Evolutionary conservation across 2,888 invertebrate genomes (phyloP).

Genomic region (Mythimna lalbum): DNA sequence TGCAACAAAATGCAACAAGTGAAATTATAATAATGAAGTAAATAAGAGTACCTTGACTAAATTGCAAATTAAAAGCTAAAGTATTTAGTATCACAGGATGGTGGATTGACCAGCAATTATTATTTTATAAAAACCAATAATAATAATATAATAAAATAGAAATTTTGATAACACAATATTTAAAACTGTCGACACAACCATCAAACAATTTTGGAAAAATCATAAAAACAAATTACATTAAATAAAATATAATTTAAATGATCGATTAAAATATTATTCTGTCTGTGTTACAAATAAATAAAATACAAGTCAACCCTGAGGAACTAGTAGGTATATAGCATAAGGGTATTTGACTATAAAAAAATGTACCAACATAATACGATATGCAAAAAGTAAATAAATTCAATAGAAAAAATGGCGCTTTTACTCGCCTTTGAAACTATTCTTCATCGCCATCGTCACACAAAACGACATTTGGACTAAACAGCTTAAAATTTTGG

Average conservation of each 20-base stretch:
- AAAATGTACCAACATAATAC: not conserved
- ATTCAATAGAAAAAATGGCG: not conserved
- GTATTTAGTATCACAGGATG: conserved; percentile 51
- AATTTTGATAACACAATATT: conserved; percentile 23
- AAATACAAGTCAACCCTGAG: conserved; percentile 37
- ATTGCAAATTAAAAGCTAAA: conserved; percentile 40
- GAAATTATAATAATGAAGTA: conserved; percentile 29
- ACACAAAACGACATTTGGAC: not conserved
- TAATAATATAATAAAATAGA: conserved; percentile 3
- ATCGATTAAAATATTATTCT: conserved; percentile 18
- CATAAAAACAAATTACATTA: conserved; percentile 2
- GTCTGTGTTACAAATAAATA: too few relatives aligned
- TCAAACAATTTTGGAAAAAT: conserved; percentile 10
- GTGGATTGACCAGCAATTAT: conserved; percentile 44
- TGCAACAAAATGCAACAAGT: conserved; percentile 47
- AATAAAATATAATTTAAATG: not conserved
- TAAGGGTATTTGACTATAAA: conserved; percentile 2
- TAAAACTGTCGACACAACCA: conserved; percentile 58
- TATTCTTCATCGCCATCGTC: not conserved
- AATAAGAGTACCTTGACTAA: conserved; percentile 25
- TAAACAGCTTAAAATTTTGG: not conserved
- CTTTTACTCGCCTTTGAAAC: not conserved
- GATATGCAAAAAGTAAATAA: not conserved
- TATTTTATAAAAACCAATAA: not conserved
- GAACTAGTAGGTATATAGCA: conserved; percentile 30